A percentile compares a stretch with the other conserved stretches of the same genome.
These are phyloP conservation scores for Hafferia zeledoni DNA, from an alignment of 2,797 vertebrate genomes.

Conservation along the genomic window DNA sequence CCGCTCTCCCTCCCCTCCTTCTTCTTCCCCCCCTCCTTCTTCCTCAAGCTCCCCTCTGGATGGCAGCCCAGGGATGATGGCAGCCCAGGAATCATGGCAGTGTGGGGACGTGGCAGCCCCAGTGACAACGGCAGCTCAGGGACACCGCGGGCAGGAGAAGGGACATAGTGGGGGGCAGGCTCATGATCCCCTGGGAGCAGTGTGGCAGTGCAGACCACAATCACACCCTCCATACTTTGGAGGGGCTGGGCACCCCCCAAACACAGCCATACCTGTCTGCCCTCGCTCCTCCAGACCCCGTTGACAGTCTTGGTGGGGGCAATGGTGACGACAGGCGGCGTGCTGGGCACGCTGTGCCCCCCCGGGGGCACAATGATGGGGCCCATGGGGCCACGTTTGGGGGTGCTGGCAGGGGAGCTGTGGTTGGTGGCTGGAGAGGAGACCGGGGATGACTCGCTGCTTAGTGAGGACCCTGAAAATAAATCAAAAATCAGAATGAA, in stretches of 20 bases:
- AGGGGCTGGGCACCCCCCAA: accelerated
- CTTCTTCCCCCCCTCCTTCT: background rate
- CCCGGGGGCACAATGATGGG: constrained; percentile 90
- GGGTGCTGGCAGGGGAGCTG: constrained; percentile 95
- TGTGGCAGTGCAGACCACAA: background rate
- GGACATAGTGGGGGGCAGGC: background rate
- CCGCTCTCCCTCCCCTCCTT: background rate
- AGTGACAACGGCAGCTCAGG: background rate
- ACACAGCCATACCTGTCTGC: constrained; percentile 82
- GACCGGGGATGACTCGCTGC: constrained; percentile 96
- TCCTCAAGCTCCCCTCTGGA: background rate
- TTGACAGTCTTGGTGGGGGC: constrained; percentile 98
- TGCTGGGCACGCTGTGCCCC: constrained; percentile 95
- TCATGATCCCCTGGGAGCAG: accelerated
- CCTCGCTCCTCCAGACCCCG: constrained; percentile 94
- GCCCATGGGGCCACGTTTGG: constrained; percentile 93
- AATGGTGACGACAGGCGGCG: constrained; percentile 96
- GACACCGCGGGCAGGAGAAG: background rate
- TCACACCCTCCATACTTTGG: background rate
- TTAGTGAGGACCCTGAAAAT: constrained; percentile 90
- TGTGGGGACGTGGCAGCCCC: background rate
- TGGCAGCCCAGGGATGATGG: background rate
- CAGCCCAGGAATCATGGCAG: background rate
- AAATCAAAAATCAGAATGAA: accelerated
- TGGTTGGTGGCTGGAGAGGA: constrained; percentile 98